phyloP scores from a whole-genome alignment of 2,888 invertebrate genomes.

The Drosophila melanosoma region DNA sequence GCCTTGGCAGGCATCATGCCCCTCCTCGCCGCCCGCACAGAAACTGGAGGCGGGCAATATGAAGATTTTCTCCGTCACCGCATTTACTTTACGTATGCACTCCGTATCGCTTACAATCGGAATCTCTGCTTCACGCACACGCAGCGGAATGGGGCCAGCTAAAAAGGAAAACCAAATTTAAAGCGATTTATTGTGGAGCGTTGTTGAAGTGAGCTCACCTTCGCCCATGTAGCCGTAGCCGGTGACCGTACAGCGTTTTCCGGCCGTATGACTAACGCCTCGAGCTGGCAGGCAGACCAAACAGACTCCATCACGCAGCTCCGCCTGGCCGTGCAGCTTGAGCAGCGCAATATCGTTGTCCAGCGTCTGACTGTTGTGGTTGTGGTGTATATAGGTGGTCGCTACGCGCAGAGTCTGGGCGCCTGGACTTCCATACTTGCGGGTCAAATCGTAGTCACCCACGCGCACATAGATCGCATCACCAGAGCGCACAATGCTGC shows the following conservation, averaged over 20 bases:
- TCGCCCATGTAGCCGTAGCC: conserved; percentile 98
- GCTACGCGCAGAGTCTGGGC: conserved; percentile 96
- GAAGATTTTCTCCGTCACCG: conserved; percentile 97
- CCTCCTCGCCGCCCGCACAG: conserved; percentile 96
- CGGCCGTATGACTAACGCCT: conserved; percentile 94
- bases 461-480: conserved; percentile 97
- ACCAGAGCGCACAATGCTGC: conserved; percentile 95
- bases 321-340: conserved; percentile 94
- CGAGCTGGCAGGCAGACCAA: conserved; percentile 93
- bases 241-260: conserved; percentile 96
- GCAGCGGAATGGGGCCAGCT: conserved; percentile 95
- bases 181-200: not conserved
- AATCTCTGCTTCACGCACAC: conserved; percentile 95
- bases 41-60: conserved; percentile 96
- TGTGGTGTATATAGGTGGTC: conserved; percentile 97
- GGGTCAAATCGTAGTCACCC: conserved; percentile 95
- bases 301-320: conserved; percentile 92
- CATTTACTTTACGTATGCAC: conserved; percentile 96
- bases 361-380: conserved; percentile 96
- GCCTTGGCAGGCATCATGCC: conserved; percentile 97
- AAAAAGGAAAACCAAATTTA: not conserved
- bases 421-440: conserved; percentile 95
- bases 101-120: conserved; percentile 97
- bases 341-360: conserved; percentile 97
- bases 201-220: conserved; percentile 86